Conservation (phyloP, 1,140 invertebrate species). For the Choristoneura fumiferana region DNA sequence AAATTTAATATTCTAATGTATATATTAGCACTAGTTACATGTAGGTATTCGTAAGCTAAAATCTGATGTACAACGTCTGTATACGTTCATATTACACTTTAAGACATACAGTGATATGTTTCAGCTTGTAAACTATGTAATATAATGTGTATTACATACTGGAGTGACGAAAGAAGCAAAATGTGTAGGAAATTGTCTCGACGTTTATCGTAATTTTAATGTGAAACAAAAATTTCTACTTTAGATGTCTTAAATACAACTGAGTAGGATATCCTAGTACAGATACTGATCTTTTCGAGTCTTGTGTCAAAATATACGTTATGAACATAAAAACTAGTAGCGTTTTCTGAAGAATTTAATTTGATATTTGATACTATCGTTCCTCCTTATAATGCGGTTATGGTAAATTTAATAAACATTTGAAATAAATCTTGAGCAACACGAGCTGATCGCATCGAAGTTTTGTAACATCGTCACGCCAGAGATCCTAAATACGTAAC, state of each 20-base stretch:
- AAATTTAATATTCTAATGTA: constrained; percentile 42
- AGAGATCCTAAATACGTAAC: constrained; percentile 69
- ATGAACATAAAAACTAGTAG: constrained; percentile 16
- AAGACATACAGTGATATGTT: constrained; percentile 42
- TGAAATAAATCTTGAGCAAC: constrained; percentile 2
- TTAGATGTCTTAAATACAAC: constrained; percentile 9
- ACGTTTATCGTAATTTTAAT: constrained; percentile 2
- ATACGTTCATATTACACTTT: constrained; percentile 61
- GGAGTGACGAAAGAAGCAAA: constrained; percentile 30
- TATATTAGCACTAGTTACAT: constrained; percentile 53
- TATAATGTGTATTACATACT: constrained; percentile 42
- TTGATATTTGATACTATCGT: constrained; percentile 9
- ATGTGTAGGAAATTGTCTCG: neutral
- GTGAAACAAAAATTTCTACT: neutral
- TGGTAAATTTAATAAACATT: constrained; percentile 15
- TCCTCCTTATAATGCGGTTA: neutral
- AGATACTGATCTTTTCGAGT: constrained; percentile 4
- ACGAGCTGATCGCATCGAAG: neutral
- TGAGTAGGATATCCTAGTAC: constrained; percentile 7
- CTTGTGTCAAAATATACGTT: constrained; percentile 2
- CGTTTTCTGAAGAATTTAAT: constrained; percentile 15
- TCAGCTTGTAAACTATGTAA: constrained; percentile 28
- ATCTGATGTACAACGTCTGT: constrained; percentile 76
- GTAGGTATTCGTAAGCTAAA: constrained; percentile 49
- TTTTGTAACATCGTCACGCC: constrained; percentile 36